Evolutionary conservation across 2,113 vertebrate species (phyloP).

Genomic region (Empidonax alnorum): DNA sequence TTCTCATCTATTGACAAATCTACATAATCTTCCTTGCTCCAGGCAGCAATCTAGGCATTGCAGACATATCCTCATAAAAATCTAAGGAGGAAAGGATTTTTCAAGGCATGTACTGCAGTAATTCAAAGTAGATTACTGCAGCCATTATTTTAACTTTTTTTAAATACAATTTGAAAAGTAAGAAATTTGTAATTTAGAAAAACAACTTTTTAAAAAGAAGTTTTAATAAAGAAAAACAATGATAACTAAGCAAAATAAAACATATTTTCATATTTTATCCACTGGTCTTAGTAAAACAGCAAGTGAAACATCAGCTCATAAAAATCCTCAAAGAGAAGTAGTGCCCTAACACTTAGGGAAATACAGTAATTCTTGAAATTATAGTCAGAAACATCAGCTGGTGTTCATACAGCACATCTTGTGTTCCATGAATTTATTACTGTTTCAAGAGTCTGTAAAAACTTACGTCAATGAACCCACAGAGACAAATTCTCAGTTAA

Average conservation of each 20-base stretch:
- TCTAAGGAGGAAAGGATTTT: not conserved
- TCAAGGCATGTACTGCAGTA: not conserved
- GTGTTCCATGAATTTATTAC: not conserved
- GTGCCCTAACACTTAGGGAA: not conserved
- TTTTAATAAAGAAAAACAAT: not conserved
- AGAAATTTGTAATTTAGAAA: not conserved
- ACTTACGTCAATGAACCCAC: not conserved
- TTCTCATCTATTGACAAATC: conserved; percentile 25
- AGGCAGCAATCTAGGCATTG: conserved; percentile 15
- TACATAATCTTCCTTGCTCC: conserved; percentile 35
- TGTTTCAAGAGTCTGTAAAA: not conserved
- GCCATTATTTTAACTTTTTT: not conserved
- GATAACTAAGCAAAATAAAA: not conserved
- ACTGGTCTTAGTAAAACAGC: not conserved
- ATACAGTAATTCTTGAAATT: not conserved
- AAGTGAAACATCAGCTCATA: not conserved
- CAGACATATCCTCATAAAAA: conserved; percentile 17
- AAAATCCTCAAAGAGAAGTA: not conserved
- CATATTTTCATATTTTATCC: not conserved
- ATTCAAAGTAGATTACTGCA: conserved; percentile 2
- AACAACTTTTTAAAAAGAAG: not conserved
- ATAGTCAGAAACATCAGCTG: not conserved
- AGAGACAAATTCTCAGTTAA: not conserved
- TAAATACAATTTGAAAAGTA: not conserved
- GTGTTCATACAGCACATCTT: not conserved